A percentile compares a stretch with the other conserved stretches of the same genome.
These are phyloP conservation scores for Apostichopus parvimensis DNA, from an alignment of 35 echinoderm and acorn worm genomes.

Conservation along the genomic window DNA sequence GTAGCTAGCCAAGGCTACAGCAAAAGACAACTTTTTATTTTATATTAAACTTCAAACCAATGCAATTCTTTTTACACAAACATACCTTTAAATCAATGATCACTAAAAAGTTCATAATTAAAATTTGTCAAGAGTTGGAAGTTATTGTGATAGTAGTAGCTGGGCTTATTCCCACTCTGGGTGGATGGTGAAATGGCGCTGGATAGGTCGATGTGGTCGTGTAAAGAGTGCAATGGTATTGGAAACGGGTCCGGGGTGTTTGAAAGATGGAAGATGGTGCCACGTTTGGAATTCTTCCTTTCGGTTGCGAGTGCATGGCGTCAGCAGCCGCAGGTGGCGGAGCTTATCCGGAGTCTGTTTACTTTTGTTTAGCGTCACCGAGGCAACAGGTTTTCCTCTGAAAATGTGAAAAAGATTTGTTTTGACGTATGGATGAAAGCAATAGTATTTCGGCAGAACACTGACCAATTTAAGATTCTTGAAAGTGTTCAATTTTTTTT, in stretches of 20 bases:
- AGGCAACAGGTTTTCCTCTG: slow-evolving; percentile 71
- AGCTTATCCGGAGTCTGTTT: slow-evolving; percentile 47
- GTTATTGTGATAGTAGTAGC: not conserved
- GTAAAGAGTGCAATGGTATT: slow-evolving; percentile 96
- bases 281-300: slow-evolving; percentile 89
- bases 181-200: slow-evolving; percentile 96
- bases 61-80: not conserved
- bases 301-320: slow-evolving; percentile 77
- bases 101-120: not conserved
- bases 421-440: too few species aligned
- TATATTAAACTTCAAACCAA: not conserved
- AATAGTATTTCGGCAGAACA: too few species aligned
- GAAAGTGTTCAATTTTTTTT: too few species aligned
- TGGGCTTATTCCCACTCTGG: slow-evolving; percentile 95
- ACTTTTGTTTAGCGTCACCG: slow-evolving; percentile 55
- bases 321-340: slow-evolving; percentile 81
- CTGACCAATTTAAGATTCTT: too few species aligned
- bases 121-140: not conserved
- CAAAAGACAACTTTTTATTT: not conserved
- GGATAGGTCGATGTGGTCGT: slow-evolving; percentile 79
- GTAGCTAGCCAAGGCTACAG: not conserved
- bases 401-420: not conserved
- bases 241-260: slow-evolving; percentile 76
- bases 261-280: slow-evolving; percentile 92
- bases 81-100: not conserved